A percentile compares a stretch with the other conserved stretches of the same genome.
Conservation (phyloP, 2,888 invertebrate species). For the Brachypalpus laphriformis region DNA sequence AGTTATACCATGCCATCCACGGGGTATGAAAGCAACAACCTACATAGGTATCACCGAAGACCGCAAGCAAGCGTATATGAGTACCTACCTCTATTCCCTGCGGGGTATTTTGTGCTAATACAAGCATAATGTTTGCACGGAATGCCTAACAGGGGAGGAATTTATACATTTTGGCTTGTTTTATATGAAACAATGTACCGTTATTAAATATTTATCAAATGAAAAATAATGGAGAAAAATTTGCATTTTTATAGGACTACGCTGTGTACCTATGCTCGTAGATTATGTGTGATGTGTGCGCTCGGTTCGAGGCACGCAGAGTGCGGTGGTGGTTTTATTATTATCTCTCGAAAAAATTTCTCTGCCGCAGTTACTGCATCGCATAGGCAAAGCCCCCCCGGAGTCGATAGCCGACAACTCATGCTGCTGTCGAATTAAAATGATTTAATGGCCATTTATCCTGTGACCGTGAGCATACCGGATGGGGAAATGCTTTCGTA, state of each 20-base stretch:
- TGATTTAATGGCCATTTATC: slow-evolving; percentile 71
- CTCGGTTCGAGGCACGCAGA: not conserved
- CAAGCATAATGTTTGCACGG: slow-evolving; percentile 61
- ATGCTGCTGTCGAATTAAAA: slow-evolving; percentile 49
- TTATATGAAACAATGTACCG: slow-evolving; percentile 70
- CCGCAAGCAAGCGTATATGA: slow-evolving; percentile 21
- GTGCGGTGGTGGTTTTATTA: not conserved
- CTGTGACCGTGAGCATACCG: slow-evolving; percentile 21
- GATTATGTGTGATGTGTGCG: slow-evolving; percentile 22
- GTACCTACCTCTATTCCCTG: slow-evolving; percentile 28
- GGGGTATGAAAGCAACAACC: not conserved
- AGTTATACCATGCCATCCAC: slow-evolving; percentile 16
- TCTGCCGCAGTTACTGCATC: slow-evolving; percentile 4
- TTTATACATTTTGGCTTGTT: slow-evolving; percentile 66
- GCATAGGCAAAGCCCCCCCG: not conserved
- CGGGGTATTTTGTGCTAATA: slow-evolving; percentile 71
- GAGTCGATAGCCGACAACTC: slow-evolving; percentile 26
- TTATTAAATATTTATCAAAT: slow-evolving; percentile 74
- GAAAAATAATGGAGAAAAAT: slow-evolving; percentile 68
- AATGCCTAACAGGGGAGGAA: slow-evolving; percentile 61
- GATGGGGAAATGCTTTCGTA: slow-evolving; percentile 58
- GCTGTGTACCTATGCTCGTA: slow-evolving; percentile 43
- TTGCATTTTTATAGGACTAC: slow-evolving; percentile 70
- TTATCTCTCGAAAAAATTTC: not conserved
- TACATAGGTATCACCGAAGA: not conserved